phyloP scores from a whole-genome alignment of 1,140 invertebrate genomes.

The Bombyx mandarina region DNA sequence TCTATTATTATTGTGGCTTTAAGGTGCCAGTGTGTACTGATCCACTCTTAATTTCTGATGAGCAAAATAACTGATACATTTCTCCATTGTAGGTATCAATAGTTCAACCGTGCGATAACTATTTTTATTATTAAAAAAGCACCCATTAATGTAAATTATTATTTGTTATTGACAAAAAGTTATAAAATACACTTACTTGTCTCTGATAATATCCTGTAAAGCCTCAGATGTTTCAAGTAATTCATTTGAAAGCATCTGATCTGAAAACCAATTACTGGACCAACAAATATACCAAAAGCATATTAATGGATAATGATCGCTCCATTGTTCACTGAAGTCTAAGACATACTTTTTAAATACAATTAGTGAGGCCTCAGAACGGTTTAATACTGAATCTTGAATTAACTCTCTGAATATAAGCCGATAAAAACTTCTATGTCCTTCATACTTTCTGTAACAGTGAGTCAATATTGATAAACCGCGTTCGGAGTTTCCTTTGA shows the following conservation, averaged over 20 bases:
- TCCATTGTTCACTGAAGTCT: constrained; percentile 40
- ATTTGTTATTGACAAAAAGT: not conserved
- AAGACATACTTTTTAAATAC: constrained; percentile 57
- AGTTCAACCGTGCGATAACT: too few species aligned
- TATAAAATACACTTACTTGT: constrained; percentile 38
- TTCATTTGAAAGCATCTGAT: constrained; percentile 51
- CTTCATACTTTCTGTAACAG: constrained; percentile 37
- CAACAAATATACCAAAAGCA: constrained; percentile 62
- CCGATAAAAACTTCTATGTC: constrained; percentile 45
- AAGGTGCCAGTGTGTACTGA: too few species aligned
- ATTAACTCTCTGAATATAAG: constrained; percentile 56
- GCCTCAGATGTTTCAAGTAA: constrained; percentile 35
- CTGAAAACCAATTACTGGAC: constrained; percentile 60
- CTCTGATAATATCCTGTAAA: constrained; percentile 41
- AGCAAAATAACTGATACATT: too few species aligned
- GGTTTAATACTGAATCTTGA: constrained; percentile 49
- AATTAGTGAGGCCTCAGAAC: constrained; percentile 54
- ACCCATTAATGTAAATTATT: constrained; percentile 3
- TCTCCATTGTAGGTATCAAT: too few species aligned
- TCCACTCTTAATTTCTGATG: too few species aligned
- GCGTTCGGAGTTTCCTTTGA: constrained; percentile 57
- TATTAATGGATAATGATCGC: constrained; percentile 51
- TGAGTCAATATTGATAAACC: constrained; percentile 43
- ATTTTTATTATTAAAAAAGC: too few species aligned
- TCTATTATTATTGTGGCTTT: too few species aligned